These are phyloP conservation scores for Lasius platythorax DNA, from an alignment of 2,888 invertebrate species.

Conservation along the genomic window DNA sequence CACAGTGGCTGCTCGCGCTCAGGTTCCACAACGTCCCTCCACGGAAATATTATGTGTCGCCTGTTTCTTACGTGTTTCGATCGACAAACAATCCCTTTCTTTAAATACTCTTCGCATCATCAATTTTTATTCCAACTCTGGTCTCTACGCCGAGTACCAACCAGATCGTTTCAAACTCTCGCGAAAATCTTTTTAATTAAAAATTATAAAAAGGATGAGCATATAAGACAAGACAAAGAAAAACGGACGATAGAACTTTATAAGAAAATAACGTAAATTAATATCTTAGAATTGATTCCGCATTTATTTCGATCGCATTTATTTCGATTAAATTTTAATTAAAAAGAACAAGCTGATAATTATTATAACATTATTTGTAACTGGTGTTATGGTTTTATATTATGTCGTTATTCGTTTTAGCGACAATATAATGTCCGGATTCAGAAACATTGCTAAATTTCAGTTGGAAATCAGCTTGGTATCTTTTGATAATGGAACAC, in stretches of 20 bases:
- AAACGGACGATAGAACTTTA: background rate
- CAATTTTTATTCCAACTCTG: constrained; percentile 15
- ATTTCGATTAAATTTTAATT: constrained; percentile 15
- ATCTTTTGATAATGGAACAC: constrained; percentile 59
- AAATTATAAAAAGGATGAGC: background rate
- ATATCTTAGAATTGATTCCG: constrained; percentile 11
- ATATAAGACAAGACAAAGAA: background rate
- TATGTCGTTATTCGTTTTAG: background rate
- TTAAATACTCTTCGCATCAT: constrained; percentile 9
- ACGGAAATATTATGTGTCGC: constrained; percentile 47
- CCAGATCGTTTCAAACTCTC: background rate
- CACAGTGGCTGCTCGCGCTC: background rate
- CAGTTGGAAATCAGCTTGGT: constrained; percentile 53
- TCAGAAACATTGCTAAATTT: constrained; percentile 40
- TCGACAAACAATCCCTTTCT: constrained; percentile 12
- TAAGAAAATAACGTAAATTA: background rate
- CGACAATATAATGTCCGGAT: background rate
- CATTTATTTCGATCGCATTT: background rate
- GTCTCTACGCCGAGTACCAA: constrained; percentile 15
- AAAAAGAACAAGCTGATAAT: background rate
- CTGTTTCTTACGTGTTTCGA: background rate
- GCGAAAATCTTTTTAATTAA: background rate
- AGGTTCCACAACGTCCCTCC: constrained; percentile 57
- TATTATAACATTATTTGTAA: background rate
- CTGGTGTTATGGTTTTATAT: background rate